Conservation (phyloP, 2,113 vertebrate species). For the Hyaena hyaena region DNA sequence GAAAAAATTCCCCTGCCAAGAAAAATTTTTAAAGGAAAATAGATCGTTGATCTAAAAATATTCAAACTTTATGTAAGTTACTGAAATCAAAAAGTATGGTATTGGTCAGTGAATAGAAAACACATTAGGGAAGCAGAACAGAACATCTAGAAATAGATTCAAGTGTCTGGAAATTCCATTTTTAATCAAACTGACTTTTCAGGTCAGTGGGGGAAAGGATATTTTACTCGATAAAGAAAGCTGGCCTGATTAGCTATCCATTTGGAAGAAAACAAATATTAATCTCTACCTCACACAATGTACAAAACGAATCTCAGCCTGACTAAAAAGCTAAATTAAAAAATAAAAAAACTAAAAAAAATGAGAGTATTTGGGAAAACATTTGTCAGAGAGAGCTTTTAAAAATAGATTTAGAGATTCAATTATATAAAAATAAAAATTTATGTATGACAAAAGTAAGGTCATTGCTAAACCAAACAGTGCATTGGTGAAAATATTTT, state of each 20-base stretch:
- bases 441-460: background rate
- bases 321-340: background rate
- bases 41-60: conserved; percentile 27
- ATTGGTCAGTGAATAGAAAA: background rate
- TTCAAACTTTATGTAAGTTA: background rate
- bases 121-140: background rate
- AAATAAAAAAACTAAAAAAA: background rate
- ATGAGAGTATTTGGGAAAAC: background rate
- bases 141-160: background rate
- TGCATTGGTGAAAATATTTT: background rate
- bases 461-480: background rate
- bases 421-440: background rate
- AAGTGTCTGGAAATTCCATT: background rate
- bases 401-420: conserved; percentile 13
- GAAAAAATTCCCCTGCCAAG: background rate
- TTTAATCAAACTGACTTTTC: conserved; percentile 45
- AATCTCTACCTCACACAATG: background rate
- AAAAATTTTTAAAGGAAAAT: background rate
- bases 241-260: background rate
- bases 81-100: background rate
- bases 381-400: background rate
- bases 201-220: background rate
- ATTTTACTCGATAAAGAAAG: conserved; percentile 19
- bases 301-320: conserved; percentile 25
- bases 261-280: background rate